Evolutionary conservation across 2,797 vertebrate genomes (phyloP).

Genomic region (Pelochelys cantorii): DNA sequence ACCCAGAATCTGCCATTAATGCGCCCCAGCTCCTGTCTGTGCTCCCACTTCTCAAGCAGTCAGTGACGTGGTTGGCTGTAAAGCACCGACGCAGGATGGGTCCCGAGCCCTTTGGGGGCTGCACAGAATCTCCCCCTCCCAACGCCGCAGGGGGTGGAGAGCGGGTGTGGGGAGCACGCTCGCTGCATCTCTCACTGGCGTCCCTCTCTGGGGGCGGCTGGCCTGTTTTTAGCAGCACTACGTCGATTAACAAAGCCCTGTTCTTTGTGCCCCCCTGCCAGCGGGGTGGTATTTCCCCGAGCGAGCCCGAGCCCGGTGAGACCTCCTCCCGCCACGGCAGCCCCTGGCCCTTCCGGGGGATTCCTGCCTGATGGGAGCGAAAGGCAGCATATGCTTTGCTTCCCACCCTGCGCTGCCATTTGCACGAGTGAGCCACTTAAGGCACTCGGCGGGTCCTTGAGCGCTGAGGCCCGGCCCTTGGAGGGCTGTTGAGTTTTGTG

Average conservation of each 20-base stretch:
- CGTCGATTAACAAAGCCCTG: neutral
- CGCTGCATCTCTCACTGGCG: neutral
- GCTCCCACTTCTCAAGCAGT: neutral
- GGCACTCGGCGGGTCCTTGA: neutral
- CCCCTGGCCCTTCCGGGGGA: too few species aligned
- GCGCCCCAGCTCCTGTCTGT: neutral
- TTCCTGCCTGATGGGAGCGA: accelerated
- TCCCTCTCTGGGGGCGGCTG: neutral
- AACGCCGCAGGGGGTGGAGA: neutral
- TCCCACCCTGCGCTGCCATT: neutral
- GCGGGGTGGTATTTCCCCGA: accelerated
- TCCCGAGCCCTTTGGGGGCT: too few species aligned
- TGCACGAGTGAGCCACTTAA: neutral
- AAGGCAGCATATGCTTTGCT: accelerated
- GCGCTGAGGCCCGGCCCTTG: neutral
- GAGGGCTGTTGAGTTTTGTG: neutral
- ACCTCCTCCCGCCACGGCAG: too few species aligned
- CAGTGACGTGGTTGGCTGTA: neutral
- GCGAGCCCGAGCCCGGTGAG: neutral
- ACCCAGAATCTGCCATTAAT: neutral
- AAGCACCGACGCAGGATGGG: too few species aligned
- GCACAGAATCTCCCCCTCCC: too few species aligned
- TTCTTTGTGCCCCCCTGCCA: neutral
- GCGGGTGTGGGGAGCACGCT: neutral
- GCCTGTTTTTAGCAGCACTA: neutral